Percentiles rank a stretch among this genome's conserved stretches.
Evolutionary conservation across 2,797 vertebrate genomes (phyloP).

Genomic region (Alcedo atthis): DNA sequence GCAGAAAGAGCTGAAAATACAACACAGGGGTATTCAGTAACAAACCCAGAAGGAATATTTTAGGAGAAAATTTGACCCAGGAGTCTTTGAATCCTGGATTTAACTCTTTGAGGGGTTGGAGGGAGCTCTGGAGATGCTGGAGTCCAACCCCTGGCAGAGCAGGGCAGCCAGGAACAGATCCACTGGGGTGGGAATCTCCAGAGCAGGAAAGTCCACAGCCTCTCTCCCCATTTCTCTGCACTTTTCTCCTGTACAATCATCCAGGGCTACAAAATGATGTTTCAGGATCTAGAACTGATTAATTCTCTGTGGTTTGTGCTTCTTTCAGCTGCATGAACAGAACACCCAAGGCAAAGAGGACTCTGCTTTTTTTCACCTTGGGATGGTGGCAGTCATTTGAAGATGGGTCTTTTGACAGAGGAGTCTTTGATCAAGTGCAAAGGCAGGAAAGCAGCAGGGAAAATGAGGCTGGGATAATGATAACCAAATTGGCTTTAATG

Average conservation of each 20-base stretch:
- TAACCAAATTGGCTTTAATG: neutral
- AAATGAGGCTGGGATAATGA: neutral
- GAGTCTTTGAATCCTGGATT: neutral
- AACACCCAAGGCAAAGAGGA: neutral
- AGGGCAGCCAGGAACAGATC: too few species aligned
- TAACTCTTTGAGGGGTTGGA: neutral
- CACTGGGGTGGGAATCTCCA: too few species aligned
- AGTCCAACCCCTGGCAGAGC: too few species aligned
- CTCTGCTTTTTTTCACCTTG: neutral
- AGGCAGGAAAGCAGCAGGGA: neutral
- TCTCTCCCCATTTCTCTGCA: neutral
- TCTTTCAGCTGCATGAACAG: neutral
- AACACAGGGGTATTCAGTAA: neutral
- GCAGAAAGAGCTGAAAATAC: neutral
- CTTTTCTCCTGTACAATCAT: neutral
- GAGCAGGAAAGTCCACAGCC: too few species aligned
- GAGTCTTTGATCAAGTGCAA: neutral
- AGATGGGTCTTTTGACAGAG: neutral
- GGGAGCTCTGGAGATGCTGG: too few species aligned
- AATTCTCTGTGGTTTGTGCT: neutral
- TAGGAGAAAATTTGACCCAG: neutral
- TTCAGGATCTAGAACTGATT: neutral
- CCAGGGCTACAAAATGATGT: neutral
- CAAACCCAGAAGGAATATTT: neutral
- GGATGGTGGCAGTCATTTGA: neutral